Percentiles rank a stretch among this genome's conserved stretches.
Evolutionary conservation across 2,888 invertebrate species (phyloP).

Genomic region (Dynastes tityus): DNA sequence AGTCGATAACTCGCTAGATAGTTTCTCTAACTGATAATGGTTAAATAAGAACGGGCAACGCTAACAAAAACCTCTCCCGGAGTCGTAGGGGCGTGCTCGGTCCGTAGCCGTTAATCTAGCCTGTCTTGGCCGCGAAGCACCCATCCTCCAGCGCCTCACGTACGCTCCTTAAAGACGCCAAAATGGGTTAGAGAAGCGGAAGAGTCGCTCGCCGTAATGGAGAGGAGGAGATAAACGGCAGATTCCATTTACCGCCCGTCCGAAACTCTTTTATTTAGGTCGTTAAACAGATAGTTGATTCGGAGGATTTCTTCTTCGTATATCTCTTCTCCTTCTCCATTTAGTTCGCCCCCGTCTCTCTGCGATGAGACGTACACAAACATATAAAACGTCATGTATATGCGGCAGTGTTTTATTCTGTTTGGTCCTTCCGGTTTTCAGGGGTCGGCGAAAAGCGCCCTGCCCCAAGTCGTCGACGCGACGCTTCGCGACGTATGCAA

Average conservation of each 20-base stretch:
- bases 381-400: too few species aligned
- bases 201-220: constrained; percentile 62
- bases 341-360: constrained; percentile 37
- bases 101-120: constrained; percentile 37
- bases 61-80: constrained; percentile 26
- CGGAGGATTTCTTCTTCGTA: constrained; percentile 40
- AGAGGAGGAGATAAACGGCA: constrained; percentile 66
- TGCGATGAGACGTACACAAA: too few species aligned
- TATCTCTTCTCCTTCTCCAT: constrained; percentile 3
- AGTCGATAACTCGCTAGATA: constrained; percentile 40
- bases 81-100: constrained; percentile 19
- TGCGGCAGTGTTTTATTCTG: constrained; percentile 59
- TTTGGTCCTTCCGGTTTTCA: constrained; percentile 51
- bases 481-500: constrained; percentile 54
- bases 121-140: constrained; percentile 34
- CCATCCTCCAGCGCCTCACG: constrained; percentile 2
- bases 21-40: constrained; percentile 38
- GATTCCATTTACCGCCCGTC: constrained; percentile 69
- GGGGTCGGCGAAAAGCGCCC: constrained; percentile 14
- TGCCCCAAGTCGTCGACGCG: constrained; percentile 40
- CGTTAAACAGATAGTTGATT: constrained; percentile 68
- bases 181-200: constrained; percentile 65
- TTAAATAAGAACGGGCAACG: constrained; percentile 32
- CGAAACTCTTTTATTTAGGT: constrained; percentile 70
- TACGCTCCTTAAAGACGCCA: constrained; percentile 64